Base-by-base conservation (phyloP, 2,113 vertebrate species). In the Clarias batrachus region DNA sequence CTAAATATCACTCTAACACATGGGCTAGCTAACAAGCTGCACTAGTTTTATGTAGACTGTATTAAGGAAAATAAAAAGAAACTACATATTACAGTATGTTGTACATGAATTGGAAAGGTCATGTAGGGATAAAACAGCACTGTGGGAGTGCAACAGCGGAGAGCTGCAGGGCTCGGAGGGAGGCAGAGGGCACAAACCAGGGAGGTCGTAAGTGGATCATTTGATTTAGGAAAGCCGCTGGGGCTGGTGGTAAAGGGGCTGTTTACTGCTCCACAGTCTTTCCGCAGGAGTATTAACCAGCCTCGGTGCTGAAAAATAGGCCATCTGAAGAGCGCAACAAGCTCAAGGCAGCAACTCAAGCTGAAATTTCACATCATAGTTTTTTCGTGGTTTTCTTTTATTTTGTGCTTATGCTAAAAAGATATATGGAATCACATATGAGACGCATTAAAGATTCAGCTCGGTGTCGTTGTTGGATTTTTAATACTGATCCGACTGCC, bases 291-390 rank as follows among this genome's bases (percentile, higher is more conserved):
- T 91, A 94, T 93, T 93, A 94, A 91, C 87, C 87, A 82, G 91
- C 87, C 48, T 12, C 60, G 23, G 52, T 60, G 54, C 62, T 68
- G 71, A 74, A 93, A 95, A 94, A 90, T 94, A 94, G 94, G 93
- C 92, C 94, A 94, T 93, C 91, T 92, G 92, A 92, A 93, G 92
- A 87, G 92, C 88, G 88, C 90, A 56, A 68, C 76, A 91, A 91
- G 54, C 71, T 78, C 71, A 27, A 48, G 59, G 87, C 41, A 37
- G 68, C 78, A n/a, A 80, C 30, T 62, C 9, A 3, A 59, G 66
- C 66, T 83, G 59, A 70, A 60, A 74, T 48, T 48, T 73, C 85
- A 33, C 56, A 60, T 81, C 57, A 81, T 30, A 81, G 16, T 3
- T 3, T 21, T 77, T 54, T 52, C 54, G 3, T 52, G 3, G 71